phyloP scores from a whole-genome alignment of 2,797 vertebrate genomes.

The Hydrolagus colliei region DNA sequence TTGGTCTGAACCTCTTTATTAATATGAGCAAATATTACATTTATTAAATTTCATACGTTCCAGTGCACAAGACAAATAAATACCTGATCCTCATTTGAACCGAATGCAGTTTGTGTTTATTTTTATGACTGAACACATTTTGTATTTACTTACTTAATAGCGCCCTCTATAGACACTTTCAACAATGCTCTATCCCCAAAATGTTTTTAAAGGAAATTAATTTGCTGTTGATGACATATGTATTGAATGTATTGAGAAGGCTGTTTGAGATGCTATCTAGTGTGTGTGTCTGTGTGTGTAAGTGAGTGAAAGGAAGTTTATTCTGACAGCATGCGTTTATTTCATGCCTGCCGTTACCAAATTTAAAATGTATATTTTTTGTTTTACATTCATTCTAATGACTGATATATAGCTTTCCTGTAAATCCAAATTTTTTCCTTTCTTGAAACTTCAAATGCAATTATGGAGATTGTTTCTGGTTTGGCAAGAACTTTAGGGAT shows the following conservation, averaged over 20 bases:
- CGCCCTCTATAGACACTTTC: slow-evolving; percentile 24
- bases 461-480: too few relatives aligned
- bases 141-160: slow-evolving; percentile 26
- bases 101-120: not conserved
- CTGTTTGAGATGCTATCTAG: not conserved
- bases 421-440: too few relatives aligned
- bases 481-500: too few relatives aligned
- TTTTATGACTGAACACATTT: not conserved
- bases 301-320: too few relatives aligned
- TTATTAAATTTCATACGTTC: not conserved
- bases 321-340: too few relatives aligned
- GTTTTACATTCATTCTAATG: too few relatives aligned
- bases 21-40: not conserved
- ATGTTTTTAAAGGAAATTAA: slow-evolving; percentile 7
- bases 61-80: not conserved
- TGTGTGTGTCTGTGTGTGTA: too few relatives aligned
- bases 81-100: not conserved
- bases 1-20: not conserved
- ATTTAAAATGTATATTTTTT: too few relatives aligned
- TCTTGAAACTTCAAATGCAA: too few relatives aligned
- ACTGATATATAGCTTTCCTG: too few relatives aligned
- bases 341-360: too few relatives aligned
- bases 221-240: not conserved
- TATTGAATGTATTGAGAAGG: not conserved
- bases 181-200: not conserved